A percentile compares a stretch with the other conserved stretches of the same genome.
Conservation (phyloP, 2,113 vertebrate species). For the Heptranchias perlo region DNA sequence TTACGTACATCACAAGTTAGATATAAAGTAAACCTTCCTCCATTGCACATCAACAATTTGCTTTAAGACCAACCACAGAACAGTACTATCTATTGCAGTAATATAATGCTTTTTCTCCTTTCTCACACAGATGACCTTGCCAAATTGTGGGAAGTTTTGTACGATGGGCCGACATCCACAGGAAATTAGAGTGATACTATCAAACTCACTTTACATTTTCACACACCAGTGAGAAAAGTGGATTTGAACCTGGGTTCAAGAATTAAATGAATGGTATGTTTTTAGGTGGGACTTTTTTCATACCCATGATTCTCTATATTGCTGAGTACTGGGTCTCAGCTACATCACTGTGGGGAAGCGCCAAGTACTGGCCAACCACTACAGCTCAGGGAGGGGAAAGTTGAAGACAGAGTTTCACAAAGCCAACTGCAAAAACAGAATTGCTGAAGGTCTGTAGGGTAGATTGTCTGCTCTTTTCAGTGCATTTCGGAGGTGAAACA, state of each 20-base stretch:
- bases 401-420: too few relatives aligned
- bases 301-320: not conserved
- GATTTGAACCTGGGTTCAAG: not conserved
- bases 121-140: not conserved
- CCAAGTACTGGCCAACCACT: not conserved
- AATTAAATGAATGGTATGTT: not conserved
- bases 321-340: not conserved
- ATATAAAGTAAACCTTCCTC: not conserved
- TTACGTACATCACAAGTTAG: not conserved
- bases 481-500: too few relatives aligned
- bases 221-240: not conserved
- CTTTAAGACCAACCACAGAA: not conserved
- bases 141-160: not conserved
- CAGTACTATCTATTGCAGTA: not conserved
- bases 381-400: too few relatives aligned
- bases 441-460: not conserved
- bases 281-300: not conserved
- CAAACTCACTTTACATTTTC: too few relatives aligned
- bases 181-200: too few relatives aligned
- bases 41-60: not conserved
- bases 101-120: not conserved
- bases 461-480: too few relatives aligned
- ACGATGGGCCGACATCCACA: too few relatives aligned
- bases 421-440: not conserved
- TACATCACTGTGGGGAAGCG: not conserved